Base-by-base conservation (phyloP, 2,113 vertebrate genomes). In the Melanotaenia duboulayi region DNA sequence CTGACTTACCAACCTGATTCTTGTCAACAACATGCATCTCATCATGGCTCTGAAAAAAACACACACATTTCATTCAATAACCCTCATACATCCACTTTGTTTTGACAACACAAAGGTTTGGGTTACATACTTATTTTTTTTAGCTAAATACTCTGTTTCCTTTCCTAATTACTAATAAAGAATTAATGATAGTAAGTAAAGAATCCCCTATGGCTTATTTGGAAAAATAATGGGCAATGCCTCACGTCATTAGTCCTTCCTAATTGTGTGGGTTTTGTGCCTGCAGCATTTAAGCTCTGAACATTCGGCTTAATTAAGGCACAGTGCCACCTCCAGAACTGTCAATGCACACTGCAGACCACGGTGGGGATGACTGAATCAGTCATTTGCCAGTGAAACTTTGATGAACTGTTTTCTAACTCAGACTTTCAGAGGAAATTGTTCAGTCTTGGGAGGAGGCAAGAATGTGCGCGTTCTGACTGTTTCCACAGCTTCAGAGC, bases 1-100 rank as follows among this genome's bases (percentile, higher is more conserved):
- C 8, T 67, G 20, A 92, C 94, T 94, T 76, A 94, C 94, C 72
- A 39, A 94, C 89, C 19, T 85, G 90, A 68, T 84, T 91, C 85
- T 86, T 84, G 76, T 86, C 76, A 71, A 73, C 62, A 75, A 63
- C 89, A 16, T 82, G 73, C 64, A 81, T 82, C 72, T 86, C 74
- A 64, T 89, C 79, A 54, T 82, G 83, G 67, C 74, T 89, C 94
- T 94, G 90, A 75, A 89, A 87, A 76, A 68, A 90, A 86, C 35
- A 64, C 4, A 16, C 59, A 71, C 73, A 62, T 65, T 81, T 74
- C 48, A 85, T 76, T 62, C 49, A 72, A 62, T 71, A 76, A 71
- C 81, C 58, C 65, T 76, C 48, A 83, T 78, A 66, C 60, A 76
- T 55, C 35, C 28, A 20, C 23, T 42, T 50, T 73, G 61, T 54